phyloP scores from a whole-genome alignment of 2,113 vertebrate species.

The Brachirus orientalis region DNA sequence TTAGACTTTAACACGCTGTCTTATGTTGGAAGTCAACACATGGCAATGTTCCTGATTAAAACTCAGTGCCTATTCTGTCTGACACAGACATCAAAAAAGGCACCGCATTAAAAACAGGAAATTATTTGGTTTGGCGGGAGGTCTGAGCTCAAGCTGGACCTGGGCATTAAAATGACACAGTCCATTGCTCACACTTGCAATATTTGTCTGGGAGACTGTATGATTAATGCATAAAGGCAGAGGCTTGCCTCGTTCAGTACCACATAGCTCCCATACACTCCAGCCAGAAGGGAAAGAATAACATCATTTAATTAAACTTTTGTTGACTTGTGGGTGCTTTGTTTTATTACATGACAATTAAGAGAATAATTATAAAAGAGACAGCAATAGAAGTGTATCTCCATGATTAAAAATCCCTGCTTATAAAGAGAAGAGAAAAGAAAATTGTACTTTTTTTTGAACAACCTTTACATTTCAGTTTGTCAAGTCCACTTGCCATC shows the following conservation, averaged over 20 bases:
- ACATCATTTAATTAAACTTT: slow-evolving; percentile 50
- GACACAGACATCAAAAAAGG: slow-evolving; percentile 68
- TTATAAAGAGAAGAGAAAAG: neutral
- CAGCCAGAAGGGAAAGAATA: slow-evolving; percentile 20
- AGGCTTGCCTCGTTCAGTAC: slow-evolving; percentile 43
- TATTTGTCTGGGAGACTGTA: slow-evolving; percentile 51
- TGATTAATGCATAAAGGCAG: slow-evolving; percentile 64
- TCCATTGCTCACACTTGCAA: slow-evolving; percentile 68
- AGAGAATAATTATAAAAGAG: slow-evolving; percentile 22
- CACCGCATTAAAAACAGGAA: slow-evolving; percentile 53
- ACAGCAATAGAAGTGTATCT: slow-evolving; percentile 1
- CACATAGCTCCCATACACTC: slow-evolving; percentile 1
- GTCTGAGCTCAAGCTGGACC: slow-evolving; percentile 71
- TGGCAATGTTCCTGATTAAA: slow-evolving; percentile 53
- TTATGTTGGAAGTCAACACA: slow-evolving; percentile 19
- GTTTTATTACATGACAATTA: slow-evolving; percentile 29
- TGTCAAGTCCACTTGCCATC: slow-evolving; percentile 14
- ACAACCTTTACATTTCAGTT: no score
- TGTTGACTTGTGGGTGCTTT: slow-evolving; percentile 32
- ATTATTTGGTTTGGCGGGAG: slow-evolving; percentile 68
- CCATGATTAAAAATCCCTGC: neutral
- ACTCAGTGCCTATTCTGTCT: slow-evolving; percentile 45
- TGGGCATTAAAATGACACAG: slow-evolving; percentile 76
- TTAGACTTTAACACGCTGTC: slow-evolving; percentile 15
- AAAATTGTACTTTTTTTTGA: no score